Evolutionary conservation across 2,113 vertebrate species (phyloP), one percentile per base, ranked within the genome.

Genomic region (Theristicus caerulescens): DNA sequence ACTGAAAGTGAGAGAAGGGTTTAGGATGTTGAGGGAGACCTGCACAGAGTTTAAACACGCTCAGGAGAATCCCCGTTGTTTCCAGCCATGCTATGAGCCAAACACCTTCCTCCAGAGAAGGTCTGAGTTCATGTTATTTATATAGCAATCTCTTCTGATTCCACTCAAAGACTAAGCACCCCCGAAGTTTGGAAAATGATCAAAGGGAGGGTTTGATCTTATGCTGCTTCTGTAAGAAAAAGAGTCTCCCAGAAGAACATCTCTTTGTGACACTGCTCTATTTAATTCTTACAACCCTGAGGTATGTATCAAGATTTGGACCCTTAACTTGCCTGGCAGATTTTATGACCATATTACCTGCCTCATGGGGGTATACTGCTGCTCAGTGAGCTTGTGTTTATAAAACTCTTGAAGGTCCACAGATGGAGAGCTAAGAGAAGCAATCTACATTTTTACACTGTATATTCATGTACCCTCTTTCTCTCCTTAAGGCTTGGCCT

Each of bases 361-460:
- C 70, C 71, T 95, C 95, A 84, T 77, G 85, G 46, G 84, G 83
- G 74, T 78, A 90, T 78, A 80, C 54, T 96, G 73, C 72, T 95
- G 87, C 73, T 94, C 73, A 67, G 85, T 29, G 54, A 94, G 49
- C 62, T 88, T 76, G 58, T 86, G 67, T 94, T 95, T 96, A 71
- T 88, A 88, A 93, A 96, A 70, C 44, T 93, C 57, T 80, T 84
- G 57, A 94, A 83, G 54, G 86, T 70, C 58, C 87, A 93, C 89
- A 95, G 84, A 94, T 70, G 58, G 84, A 88, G n/a, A 89, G 36
- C 10, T 18, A 69, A 94, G 69, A 74, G 54, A 84, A 67, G 31
- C 40, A 94, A 93, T 80, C 88, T 80, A 26, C 83, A 84, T 86
- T 96, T 95, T 94, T 80, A 92, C 47, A 65, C 40, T 85, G 44